These are phyloP conservation scores for Macroramphosus scolopax DNA, from an alignment of 2,797 vertebrate species.

Conservation along the genomic window DNA sequence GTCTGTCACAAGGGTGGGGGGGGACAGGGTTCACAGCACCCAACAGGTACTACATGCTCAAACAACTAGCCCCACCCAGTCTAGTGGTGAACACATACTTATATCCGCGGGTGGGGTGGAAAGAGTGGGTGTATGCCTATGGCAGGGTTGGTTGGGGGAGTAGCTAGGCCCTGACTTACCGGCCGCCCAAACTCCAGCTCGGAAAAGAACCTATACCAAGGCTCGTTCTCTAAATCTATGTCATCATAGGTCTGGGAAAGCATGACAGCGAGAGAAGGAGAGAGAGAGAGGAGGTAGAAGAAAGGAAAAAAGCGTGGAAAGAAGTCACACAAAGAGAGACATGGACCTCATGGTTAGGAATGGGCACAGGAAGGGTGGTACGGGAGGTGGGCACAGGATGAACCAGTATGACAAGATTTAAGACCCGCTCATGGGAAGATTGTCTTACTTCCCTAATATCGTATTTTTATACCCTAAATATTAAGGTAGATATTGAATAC, in stretches of 20 bases:
- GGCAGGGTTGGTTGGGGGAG: slow-evolving; percentile 48
- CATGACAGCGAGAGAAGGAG: slow-evolving; percentile 65
- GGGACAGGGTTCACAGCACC: slow-evolving; percentile 60
- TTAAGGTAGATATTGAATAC: no score
- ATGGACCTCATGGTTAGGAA: slow-evolving; percentile 70
- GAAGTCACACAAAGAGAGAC: slow-evolving; percentile 69
- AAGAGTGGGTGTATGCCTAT: slow-evolving; percentile 52
- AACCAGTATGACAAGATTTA: slow-evolving; percentile 46
- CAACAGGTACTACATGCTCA: slow-evolving; percentile 71
- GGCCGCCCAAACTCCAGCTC: slow-evolving; percentile 98
- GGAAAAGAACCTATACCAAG: slow-evolving; percentile 99
- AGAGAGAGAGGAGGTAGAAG: slow-evolving; percentile 25
- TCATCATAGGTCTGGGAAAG: slow-evolving; percentile 92
- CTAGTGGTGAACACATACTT: slow-evolving; percentile 42
- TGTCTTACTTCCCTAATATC: no score
- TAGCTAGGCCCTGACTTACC: slow-evolving; percentile 86
- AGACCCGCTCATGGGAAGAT: slow-evolving; percentile 5
- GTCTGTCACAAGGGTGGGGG: slow-evolving; percentile 44
- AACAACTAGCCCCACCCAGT: slow-evolving; percentile 63
- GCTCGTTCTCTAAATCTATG: slow-evolving; percentile 99
- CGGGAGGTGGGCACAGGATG: slow-evolving; percentile 53
- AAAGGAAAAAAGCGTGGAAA: slow-evolving; percentile 55
- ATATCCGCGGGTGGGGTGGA: slow-evolving; percentile 44
- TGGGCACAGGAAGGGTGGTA: slow-evolving; percentile 33
- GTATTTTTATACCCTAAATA: no score